Conservation (phyloP, 2,888 invertebrate genomes). For the Stramonita haemastoma region DNA sequence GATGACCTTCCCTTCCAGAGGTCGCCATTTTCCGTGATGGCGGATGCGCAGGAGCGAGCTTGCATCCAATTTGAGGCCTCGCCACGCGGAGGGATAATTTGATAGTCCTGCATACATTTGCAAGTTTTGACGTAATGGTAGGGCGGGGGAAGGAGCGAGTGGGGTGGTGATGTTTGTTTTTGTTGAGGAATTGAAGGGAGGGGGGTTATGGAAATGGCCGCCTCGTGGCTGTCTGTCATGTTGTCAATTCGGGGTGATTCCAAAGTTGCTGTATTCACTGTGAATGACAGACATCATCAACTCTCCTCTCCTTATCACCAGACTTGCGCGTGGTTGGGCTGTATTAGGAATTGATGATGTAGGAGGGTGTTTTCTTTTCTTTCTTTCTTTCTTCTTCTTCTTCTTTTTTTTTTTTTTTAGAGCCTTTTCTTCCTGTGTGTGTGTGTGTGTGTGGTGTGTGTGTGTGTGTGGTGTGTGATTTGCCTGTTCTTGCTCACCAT, state of each 20-base stretch:
- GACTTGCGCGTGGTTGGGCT: not conserved
- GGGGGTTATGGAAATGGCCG: constrained; percentile 22
- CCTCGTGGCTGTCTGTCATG: constrained; percentile 12
- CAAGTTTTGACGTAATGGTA: constrained; percentile 43
- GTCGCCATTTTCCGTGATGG: constrained; percentile 41
- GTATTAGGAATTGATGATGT: constrained; percentile 10
- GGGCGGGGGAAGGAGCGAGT: not conserved
- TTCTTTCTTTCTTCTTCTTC: not conserved
- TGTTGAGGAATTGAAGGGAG: not conserved
- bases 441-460: too few species aligned
- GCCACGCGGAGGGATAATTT: constrained; percentile 40
- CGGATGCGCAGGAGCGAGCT: constrained; percentile 39
- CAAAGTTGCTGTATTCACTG: not conserved
- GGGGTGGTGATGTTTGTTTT: constrained; percentile 14
- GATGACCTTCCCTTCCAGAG: constrained; percentile 41
- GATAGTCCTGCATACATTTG: constrained; percentile 45
- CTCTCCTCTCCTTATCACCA: not conserved
- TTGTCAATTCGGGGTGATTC: constrained; percentile 27
- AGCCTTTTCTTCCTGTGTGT: too few species aligned
- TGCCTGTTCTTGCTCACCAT: too few species aligned
- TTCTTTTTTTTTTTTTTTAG: not conserved
- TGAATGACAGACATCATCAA: constrained; percentile 8
- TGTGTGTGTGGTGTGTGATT: too few species aligned
- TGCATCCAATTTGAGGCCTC: constrained; percentile 45
- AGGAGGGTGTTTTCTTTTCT: not conserved